Evolutionary conservation across 2,797 vertebrate species (phyloP).

Genomic region (Hybognathus amarus): DNA sequence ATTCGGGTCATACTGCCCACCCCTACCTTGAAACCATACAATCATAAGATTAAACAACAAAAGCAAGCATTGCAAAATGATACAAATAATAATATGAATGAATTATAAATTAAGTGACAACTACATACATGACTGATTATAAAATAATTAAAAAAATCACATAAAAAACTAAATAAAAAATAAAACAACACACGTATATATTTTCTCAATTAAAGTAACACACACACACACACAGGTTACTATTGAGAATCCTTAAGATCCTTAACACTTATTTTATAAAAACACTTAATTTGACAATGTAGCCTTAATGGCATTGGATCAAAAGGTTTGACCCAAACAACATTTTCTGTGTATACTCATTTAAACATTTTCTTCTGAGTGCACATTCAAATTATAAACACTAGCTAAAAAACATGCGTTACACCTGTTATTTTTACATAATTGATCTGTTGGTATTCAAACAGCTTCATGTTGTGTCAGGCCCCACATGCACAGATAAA

Average conservation of each 20-base stretch:
- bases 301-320: slow-evolving; percentile 18
- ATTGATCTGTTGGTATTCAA: slow-evolving; percentile 61
- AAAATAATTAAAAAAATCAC: not conserved
- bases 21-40: not conserved
- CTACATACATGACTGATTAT: not conserved
- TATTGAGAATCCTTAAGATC: not conserved
- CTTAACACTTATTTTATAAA: not conserved
- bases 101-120: not conserved
- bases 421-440: slow-evolving; percentile 59
- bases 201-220: not conserved
- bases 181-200: no score
- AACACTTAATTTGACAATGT: not conserved
- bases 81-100: not conserved
- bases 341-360: not conserved
- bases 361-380: slow-evolving; percentile 22
- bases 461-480: slow-evolving; percentile 47
- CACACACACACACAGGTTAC: no score
- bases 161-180: no score
- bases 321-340: slow-evolving; percentile 43
- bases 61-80: not conserved
- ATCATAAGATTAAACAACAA: not conserved
- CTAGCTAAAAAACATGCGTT: slow-evolving; percentile 39
- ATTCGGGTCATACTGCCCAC: no score
- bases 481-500: slow-evolving; percentile 46
- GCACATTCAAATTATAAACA: slow-evolving; percentile 24